phyloP scores from a whole-genome alignment of 2,113 vertebrate species.

The Carassius auratus region DNA sequence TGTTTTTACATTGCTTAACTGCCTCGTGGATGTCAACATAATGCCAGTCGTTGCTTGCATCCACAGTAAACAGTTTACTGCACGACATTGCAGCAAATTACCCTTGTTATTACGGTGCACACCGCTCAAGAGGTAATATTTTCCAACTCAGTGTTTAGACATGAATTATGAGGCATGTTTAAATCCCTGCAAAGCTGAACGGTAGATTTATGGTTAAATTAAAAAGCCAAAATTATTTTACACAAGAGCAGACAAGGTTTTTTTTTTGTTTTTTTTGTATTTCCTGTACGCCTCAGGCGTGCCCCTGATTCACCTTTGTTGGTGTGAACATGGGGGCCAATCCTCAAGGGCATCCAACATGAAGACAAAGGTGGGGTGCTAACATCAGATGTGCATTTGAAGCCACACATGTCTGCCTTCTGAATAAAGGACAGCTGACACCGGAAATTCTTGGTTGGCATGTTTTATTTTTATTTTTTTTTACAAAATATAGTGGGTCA shows the following conservation, averaged over 20 bases:
- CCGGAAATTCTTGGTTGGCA: not conserved
- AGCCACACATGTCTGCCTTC: constrained; percentile 6
- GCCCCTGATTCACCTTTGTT: constrained; percentile 49
- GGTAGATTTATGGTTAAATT: constrained; percentile 62
- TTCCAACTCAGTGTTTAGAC: constrained; percentile 56
- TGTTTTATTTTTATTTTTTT: no score
- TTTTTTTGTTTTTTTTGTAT: not conserved
- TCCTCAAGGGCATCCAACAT: constrained; percentile 56
- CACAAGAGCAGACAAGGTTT: constrained; percentile 20
- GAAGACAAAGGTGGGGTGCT: constrained; percentile 43
- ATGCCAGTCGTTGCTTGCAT: constrained; percentile 61
- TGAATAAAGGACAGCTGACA: constrained; percentile 46
- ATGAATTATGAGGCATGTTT: constrained; percentile 62
- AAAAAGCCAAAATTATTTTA: constrained; percentile 55
- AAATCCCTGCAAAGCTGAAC: constrained; percentile 58
- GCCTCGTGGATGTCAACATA: constrained; percentile 53
- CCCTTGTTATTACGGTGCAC: constrained; percentile 61
- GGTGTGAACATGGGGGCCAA: constrained; percentile 56
- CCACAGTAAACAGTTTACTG: constrained; percentile 67
- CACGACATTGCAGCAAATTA: constrained; percentile 70
- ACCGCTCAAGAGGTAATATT: constrained; percentile 51
- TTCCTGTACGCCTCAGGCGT: constrained; percentile 33
- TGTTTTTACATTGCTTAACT: constrained; percentile 58
- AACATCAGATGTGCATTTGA: constrained; percentile 40
- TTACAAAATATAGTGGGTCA: not conserved